A percentile compares a stretch with the other conserved stretches of the same genome.
Evolutionary conservation across 2,888 invertebrate species (phyloP).

Genomic region (Lobophora halterata): DNA sequence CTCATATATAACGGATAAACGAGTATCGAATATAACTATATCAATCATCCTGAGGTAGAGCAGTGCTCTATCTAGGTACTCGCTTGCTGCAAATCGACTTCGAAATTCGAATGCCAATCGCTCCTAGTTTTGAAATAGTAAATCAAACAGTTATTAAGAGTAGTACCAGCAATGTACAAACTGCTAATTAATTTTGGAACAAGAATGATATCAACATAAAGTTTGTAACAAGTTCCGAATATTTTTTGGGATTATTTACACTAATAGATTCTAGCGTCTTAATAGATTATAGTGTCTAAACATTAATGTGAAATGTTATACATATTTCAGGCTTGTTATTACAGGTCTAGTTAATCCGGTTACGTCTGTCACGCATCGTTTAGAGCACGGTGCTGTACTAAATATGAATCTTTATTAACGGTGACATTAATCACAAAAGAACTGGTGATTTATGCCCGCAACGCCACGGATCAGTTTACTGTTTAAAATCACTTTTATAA

Average conservation of each 20-base stretch:
- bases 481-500: slow-evolving; percentile 48
- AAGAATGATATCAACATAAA: too few relatives aligned
- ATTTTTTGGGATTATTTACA: slow-evolving; percentile 60
- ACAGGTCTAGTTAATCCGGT: slow-evolving; percentile 50
- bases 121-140: too few relatives aligned
- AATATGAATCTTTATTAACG: slow-evolving; percentile 74
- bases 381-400: slow-evolving; percentile 58
- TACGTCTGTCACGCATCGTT: slow-evolving; percentile 56
- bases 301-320: slow-evolving; percentile 64
- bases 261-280: too few relatives aligned
- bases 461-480: slow-evolving; percentile 54
- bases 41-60: too few relatives aligned
- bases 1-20: too few relatives aligned
- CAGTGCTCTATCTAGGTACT: too few relatives aligned
- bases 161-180: too few relatives aligned
- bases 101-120: too few relatives aligned
- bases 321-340: slow-evolving; percentile 50
- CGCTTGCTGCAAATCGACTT: too few relatives aligned
- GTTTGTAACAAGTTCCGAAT: slow-evolving; percentile 1
- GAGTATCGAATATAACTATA: too few relatives aligned
- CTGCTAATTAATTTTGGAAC: too few relatives aligned
- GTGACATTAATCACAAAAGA: slow-evolving; percentile 78
- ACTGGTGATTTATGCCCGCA: slow-evolving; percentile 66
- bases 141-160: too few relatives aligned
- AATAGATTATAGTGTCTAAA: slow-evolving; percentile 70